Percentiles rank a stretch among this genome's conserved stretches.
These are phyloP conservation scores for Cerceris rybyensis DNA, from an alignment of 2,888 invertebrate species.

Conservation along the genomic window DNA sequence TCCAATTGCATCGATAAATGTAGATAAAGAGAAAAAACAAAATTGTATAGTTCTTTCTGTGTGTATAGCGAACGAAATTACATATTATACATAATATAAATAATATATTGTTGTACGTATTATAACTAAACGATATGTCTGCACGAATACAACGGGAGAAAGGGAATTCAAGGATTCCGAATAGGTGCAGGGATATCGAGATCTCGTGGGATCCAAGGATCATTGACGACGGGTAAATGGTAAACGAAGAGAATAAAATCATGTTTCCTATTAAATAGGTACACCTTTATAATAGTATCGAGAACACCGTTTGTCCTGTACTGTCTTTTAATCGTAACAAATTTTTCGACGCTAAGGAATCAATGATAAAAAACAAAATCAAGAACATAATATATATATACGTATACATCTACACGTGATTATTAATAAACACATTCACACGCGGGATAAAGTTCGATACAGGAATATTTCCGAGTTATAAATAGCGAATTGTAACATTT, in stretches of 20 bases:
- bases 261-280: conserved; percentile 74
- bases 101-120: background rate
- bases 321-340: conserved; percentile 45
- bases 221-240: conserved; percentile 66
- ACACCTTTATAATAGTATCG: conserved; percentile 35
- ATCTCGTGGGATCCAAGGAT: conserved; percentile 12
- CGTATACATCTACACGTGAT: background rate
- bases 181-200: background rate
- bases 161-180: conserved; percentile 10
- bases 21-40: conserved; percentile 35
- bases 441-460: conserved; percentile 10
- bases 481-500: background rate
- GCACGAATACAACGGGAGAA: conserved; percentile 7
- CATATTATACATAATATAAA: background rate
- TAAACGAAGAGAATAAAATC: conserved; percentile 10
- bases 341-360: conserved; percentile 37
- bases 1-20: conserved; percentile 46
- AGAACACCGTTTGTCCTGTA: conserved; percentile 45
- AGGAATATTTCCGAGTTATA: background rate
- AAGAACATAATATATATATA: background rate
- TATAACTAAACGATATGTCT: background rate
- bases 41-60: conserved; percentile 37
- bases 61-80: conserved; percentile 28
- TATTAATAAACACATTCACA: background rate
- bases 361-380: background rate